A percentile compares a stretch with the other conserved stretches of the same genome.
phyloP scores from a whole-genome alignment of 2,113 vertebrate genomes.

The Caranx melampygus region DNA sequence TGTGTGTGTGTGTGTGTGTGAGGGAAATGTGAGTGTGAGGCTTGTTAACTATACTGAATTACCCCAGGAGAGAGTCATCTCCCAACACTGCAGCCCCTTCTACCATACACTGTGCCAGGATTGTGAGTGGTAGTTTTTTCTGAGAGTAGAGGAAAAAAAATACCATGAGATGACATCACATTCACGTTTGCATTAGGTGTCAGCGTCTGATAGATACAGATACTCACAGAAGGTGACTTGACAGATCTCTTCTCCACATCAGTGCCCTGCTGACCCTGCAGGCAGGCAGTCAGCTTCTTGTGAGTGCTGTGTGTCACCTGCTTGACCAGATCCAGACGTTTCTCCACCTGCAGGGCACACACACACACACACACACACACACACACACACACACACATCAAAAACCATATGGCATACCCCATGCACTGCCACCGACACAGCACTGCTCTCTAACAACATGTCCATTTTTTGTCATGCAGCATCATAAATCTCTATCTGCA shows the following conservation, averaged over 20 bases:
- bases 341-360: slow-evolving; percentile 89
- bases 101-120: slow-evolving; percentile 94
- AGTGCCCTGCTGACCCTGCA: slow-evolving; percentile 96
- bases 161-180: neutral
- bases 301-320: slow-evolving; percentile 98
- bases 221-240: slow-evolving; percentile 85
- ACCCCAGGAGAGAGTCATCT: slow-evolving; percentile 96
- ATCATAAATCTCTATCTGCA: slow-evolving; percentile 7
- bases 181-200: neutral
- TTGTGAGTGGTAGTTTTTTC: slow-evolving; percentile 96
- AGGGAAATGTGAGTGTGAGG: slow-evolving; percentile 36
- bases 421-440: neutral
- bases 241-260: slow-evolving; percentile 96
- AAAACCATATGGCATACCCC: neutral
- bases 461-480: neutral
- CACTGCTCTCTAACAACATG: neutral
- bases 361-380: slow-evolving; percentile 19
- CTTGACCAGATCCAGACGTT: slow-evolving; percentile 97
- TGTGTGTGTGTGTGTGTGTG: slow-evolving; percentile 4
- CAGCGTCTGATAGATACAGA: neutral
- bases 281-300: slow-evolving; percentile 96
- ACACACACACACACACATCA: slow-evolving; percentile 11
- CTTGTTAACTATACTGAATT: slow-evolving; percentile 41
- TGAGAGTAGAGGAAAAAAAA: slow-evolving; percentile 71
- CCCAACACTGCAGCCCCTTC: slow-evolving; percentile 94